A percentile compares a stretch with the other conserved stretches of the same genome.
Conservation (phyloP, 2,797 vertebrate species). For the Cephalopachus bancanus region DNA sequence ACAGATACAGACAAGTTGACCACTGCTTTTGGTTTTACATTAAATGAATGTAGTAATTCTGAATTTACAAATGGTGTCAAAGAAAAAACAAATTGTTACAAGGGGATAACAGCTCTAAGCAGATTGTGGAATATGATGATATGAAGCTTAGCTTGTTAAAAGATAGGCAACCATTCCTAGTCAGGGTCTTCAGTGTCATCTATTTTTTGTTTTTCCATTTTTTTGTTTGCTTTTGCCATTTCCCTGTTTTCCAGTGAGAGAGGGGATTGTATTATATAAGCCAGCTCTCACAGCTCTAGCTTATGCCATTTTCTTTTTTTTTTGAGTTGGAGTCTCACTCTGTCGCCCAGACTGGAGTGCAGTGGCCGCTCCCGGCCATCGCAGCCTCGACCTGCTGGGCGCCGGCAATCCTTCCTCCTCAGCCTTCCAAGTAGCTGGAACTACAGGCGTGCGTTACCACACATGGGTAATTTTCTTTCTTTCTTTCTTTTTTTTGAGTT, state of each 20-base stretch:
- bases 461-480: too few species aligned
- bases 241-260: not conserved
- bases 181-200: not conserved
- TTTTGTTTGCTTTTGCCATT: not conserved
- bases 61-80: not conserved
- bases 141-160: not conserved
- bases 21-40: not conserved
- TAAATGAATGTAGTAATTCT: conserved; percentile 17
- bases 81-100: not conserved
- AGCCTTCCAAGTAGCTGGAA: too few species aligned
- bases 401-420: too few species aligned
- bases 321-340: too few species aligned
- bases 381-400: too few species aligned
- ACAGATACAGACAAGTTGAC: not conserved
- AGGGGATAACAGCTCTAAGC: not conserved
- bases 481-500: too few species aligned
- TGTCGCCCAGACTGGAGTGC: too few species aligned
- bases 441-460: too few species aligned
- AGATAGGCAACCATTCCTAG: not conserved
- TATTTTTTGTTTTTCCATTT: not conserved
- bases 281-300: not conserved
- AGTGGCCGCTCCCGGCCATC: too few species aligned
- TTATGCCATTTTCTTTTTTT: not conserved
- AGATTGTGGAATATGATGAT: not conserved
- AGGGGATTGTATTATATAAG: not conserved